These are phyloP conservation scores for Fukomys damarensis DNA, from an alignment of 2,113 vertebrate genomes.

Conservation along the genomic window DNA sequence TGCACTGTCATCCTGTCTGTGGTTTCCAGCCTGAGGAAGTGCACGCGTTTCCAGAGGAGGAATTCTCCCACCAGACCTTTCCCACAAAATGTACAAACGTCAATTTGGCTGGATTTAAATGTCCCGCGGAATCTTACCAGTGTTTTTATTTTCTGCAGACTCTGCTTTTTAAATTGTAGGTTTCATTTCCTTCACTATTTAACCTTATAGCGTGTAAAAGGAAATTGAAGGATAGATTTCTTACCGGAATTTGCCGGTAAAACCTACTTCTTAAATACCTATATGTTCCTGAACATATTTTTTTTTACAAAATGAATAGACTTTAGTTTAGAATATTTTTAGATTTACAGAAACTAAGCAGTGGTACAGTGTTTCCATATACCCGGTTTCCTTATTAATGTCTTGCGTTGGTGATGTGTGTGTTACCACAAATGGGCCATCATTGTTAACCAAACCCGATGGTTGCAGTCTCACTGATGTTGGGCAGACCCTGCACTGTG, in stretches of 20 bases:
- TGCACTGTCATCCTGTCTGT: not conserved
- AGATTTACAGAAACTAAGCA: not conserved
- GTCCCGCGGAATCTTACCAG: not conserved
- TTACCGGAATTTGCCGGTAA: conserved; percentile 49
- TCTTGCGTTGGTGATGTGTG: not conserved
- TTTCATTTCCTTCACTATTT: conserved; percentile 29
- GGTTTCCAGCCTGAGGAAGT: not conserved
- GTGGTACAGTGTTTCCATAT: not conserved
- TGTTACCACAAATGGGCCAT: not conserved
- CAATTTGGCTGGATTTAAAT: not conserved
- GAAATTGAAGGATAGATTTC: conserved; percentile 16
- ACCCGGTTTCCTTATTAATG: not conserved
- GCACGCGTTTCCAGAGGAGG: not conserved
- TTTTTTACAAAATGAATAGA: not conserved
- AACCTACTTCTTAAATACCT: conserved; percentile 23
- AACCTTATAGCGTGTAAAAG: not conserved
- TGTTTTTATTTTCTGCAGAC: conserved; percentile 35
- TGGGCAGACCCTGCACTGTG: not conserved
- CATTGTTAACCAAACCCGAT: not conserved
- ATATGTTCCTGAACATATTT: not conserved
- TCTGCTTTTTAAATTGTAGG: not conserved
- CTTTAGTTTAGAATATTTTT: not conserved
- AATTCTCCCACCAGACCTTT: not conserved
- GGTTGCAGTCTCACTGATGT: not conserved
- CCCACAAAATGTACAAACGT: not conserved